A percentile compares a stretch with the other conserved stretches of the same genome.
Evolutionary conservation across 2,888 invertebrate genomes (phyloP).

Genomic region (Melipona bicolor): DNA sequence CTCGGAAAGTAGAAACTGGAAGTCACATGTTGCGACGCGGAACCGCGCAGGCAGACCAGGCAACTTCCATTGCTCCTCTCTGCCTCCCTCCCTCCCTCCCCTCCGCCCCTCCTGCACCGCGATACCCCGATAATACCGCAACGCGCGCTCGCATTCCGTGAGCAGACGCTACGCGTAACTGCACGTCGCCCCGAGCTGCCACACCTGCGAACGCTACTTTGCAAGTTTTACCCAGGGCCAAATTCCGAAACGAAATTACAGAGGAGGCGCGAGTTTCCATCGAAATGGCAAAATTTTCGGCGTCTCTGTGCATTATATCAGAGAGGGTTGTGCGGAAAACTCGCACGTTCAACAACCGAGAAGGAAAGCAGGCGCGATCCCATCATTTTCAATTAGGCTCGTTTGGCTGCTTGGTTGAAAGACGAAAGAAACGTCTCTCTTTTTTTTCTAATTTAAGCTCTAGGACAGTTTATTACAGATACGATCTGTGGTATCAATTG

Average conservation of each 20-base stretch:
- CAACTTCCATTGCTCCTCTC: conserved; percentile 22
- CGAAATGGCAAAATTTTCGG: conserved; percentile 24
- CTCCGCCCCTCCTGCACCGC: background rate
- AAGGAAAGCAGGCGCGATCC: background rate
- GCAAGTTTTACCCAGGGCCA: conserved; percentile 33
- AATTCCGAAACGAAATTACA: conserved; percentile 49
- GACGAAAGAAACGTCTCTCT: too few species aligned
- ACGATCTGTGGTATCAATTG: too few species aligned
- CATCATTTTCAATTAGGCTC: conserved; percentile 2
- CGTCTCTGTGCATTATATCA: background rate
- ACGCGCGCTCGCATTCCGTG: conserved; percentile 44
- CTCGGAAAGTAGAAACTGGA: conserved; percentile 50
- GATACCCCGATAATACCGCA: conserved; percentile 48
- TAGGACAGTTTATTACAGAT: too few species aligned
- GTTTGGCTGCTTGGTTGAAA: too few species aligned
- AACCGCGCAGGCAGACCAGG: conserved; percentile 8
- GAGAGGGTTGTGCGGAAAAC: background rate
- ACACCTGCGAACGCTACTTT: conserved; percentile 39
- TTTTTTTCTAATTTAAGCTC: too few species aligned
- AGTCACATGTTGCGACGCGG: conserved; percentile 44
- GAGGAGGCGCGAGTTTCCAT: conserved; percentile 15
- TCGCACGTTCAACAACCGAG: background rate
- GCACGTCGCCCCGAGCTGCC: conserved; percentile 3
- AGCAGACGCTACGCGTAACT: conserved; percentile 20
- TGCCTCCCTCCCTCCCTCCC: background rate